Evolutionary conservation across 1,140 invertebrate species (phyloP).

Genomic region (Chironomus striatipennis): DNA sequence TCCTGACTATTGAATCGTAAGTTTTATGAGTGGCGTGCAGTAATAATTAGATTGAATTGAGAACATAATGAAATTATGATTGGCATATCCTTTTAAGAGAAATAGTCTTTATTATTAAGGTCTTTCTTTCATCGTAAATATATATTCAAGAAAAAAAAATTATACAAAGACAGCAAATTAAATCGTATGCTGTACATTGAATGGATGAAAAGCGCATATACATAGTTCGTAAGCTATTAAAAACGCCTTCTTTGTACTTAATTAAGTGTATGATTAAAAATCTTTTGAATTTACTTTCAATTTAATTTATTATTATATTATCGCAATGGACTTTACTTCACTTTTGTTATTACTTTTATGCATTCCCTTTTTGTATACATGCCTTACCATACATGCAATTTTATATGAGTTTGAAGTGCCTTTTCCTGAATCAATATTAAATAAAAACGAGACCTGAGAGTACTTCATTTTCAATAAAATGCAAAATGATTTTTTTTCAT

Average conservation of each 20-base stretch:
- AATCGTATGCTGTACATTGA: too few relatives aligned
- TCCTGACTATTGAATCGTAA: not conserved
- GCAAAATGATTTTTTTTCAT: slow-evolving; percentile 5
- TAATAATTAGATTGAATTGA: slow-evolving; percentile 13
- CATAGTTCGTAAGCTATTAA: not conserved
- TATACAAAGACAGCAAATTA: too few relatives aligned
- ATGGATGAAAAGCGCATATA: not conserved
- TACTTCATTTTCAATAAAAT: not conserved
- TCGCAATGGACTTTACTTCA: not conserved
- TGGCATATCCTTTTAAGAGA: slow-evolving; percentile 17
- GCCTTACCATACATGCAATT: too few relatives aligned
- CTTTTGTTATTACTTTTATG: not conserved
- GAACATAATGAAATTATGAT: slow-evolving; percentile 11
- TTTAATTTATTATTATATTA: not conserved
- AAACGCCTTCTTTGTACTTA: not conserved
- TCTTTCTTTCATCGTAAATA: too few relatives aligned
- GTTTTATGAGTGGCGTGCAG: not conserved
- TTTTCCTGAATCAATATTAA: slow-evolving; percentile 14
- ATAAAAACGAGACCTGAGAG: not conserved
- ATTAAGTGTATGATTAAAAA: slow-evolving; percentile 10
- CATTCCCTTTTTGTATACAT: not conserved
- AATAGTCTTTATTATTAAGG: not conserved
- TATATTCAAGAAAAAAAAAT: too few relatives aligned
- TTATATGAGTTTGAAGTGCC: not conserved
- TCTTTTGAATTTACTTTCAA: not conserved